Conservation (phyloP, 2,888 invertebrate genomes). For the Odontocolon sp. region DNA sequence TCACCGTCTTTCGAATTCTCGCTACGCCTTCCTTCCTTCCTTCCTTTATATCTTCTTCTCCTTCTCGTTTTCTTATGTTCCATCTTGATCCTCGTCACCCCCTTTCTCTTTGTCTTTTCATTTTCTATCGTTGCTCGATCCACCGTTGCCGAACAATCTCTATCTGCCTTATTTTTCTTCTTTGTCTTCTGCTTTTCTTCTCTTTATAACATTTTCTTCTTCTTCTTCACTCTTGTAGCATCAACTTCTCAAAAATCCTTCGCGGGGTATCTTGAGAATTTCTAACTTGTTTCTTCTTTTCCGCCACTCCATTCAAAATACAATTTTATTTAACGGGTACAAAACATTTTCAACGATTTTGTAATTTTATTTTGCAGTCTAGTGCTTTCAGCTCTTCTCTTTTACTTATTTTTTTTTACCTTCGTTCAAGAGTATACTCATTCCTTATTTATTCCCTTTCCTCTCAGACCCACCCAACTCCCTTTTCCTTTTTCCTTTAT, state of each 20-base stretch:
- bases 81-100: too few species aligned
- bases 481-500: conserved; percentile 33
- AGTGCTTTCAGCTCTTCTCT: neutral
- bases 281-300: conserved; percentile 45
- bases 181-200: conserved; percentile 32
- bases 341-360: neutral
- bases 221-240: conserved; percentile 10
- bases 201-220: conserved; percentile 25
- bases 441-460: conserved; percentile 56
- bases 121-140: conserved; percentile 41
- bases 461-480: neutral
- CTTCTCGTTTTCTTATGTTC: too few species aligned
- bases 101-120: conserved; percentile 47
- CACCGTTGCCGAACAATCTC: neutral
- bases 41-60: conserved; percentile 51
- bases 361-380: neutral
- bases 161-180: conserved; percentile 45
- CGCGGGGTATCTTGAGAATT: conserved; percentile 27
- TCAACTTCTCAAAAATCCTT: conserved; percentile 45
- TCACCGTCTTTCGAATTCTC: conserved; percentile 55
- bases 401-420: conserved; percentile 5
- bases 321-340: neutral
- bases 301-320: neutral
- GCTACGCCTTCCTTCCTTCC: conserved; percentile 54
- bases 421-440: conserved; percentile 39